Evolutionary conservation across 2,113 vertebrate species (phyloP).

Genomic region (Xenopus laevis): DNA sequence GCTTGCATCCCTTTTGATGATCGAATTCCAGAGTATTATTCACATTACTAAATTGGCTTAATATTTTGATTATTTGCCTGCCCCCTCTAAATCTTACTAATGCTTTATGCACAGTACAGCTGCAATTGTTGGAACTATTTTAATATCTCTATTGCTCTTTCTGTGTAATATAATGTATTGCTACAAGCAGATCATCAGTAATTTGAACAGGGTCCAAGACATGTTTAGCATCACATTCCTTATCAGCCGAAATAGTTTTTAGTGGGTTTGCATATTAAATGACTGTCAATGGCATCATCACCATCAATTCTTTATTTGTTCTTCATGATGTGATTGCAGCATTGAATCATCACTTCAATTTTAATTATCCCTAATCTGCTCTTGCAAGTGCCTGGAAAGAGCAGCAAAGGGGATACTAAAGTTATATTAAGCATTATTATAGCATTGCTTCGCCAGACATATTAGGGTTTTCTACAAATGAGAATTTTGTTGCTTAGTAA

Average conservation of each 20-base stretch:
- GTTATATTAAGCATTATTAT: constrained; percentile 55
- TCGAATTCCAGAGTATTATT: too few species aligned
- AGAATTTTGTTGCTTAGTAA: constrained; percentile 64
- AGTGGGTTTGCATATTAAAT: constrained; percentile 54
- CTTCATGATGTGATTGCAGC: constrained; percentile 54
- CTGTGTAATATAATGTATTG: constrained; percentile 36
- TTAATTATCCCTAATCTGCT: constrained; percentile 59
- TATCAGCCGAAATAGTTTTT: constrained; percentile 53
- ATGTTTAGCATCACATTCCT: constrained; percentile 47
- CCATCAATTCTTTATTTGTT: constrained; percentile 61
- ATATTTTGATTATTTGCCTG: too few species aligned
- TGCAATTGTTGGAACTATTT: too few species aligned
- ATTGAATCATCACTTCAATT: constrained; percentile 49
- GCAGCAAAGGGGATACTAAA: constrained; percentile 60
- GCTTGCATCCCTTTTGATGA: too few species aligned
- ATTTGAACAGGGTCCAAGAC: constrained; percentile 34
- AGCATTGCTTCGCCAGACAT: constrained; percentile 45
- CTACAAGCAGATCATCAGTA: neutral
- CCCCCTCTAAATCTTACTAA: too few species aligned
- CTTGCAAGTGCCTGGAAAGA: constrained; percentile 50
- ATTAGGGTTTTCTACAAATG: constrained; percentile 52
- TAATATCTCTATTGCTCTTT: constrained; percentile 12
- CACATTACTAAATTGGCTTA: too few species aligned
- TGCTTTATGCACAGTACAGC: too few species aligned
- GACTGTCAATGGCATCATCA: constrained; percentile 57